A percentile compares a stretch with the other conserved stretches of the same genome.
phyloP scores from a whole-genome alignment of 2,888 invertebrate species.

The Nemotelus pantherinus region DNA sequence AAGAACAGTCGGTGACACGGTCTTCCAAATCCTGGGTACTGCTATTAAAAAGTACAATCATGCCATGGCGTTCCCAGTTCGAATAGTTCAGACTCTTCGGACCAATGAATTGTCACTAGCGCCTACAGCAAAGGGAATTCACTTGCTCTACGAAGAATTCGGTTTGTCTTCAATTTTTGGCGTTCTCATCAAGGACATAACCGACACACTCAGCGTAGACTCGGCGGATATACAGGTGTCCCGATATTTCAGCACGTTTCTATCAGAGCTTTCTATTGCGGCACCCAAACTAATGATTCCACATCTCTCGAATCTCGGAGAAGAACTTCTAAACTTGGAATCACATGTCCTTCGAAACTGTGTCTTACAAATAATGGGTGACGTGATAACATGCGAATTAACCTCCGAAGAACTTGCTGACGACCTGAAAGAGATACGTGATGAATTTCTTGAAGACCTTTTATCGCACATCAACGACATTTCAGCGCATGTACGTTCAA shows the following conservation, averaged over 20 bases:
- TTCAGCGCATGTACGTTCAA: constrained; percentile 86
- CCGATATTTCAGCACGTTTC: constrained; percentile 61
- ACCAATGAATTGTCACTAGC: constrained; percentile 59
- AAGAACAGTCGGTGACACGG: constrained; percentile 73
- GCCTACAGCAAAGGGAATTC: constrained; percentile 61
- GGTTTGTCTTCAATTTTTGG: constrained; percentile 61
- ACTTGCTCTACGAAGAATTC: constrained; percentile 61
- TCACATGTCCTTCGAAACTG: constrained; percentile 80
- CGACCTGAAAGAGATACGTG: constrained; percentile 74
- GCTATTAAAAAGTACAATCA: constrained; percentile 87
- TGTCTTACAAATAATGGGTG: constrained; percentile 83
- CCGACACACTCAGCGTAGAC: constrained; percentile 59
- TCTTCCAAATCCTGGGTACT: constrained; percentile 82
- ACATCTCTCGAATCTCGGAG: constrained; percentile 61
- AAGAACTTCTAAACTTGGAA: constrained; percentile 66
- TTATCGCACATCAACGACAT: constrained; percentile 85
- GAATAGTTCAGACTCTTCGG: constrained; percentile 70
- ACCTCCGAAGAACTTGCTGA: constrained; percentile 77
- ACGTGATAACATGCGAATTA: constrained; percentile 77
- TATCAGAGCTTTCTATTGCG: constrained; percentile 60
- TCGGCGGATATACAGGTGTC: constrained; percentile 59
- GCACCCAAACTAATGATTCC: constrained; percentile 63
- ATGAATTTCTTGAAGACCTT: constrained; percentile 82
- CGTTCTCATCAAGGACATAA: constrained; percentile 61
- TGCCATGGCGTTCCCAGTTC: constrained; percentile 78